Base-by-base conservation (phyloP, 2,888 invertebrate species). In the Xanthorhoe designata region DNA sequence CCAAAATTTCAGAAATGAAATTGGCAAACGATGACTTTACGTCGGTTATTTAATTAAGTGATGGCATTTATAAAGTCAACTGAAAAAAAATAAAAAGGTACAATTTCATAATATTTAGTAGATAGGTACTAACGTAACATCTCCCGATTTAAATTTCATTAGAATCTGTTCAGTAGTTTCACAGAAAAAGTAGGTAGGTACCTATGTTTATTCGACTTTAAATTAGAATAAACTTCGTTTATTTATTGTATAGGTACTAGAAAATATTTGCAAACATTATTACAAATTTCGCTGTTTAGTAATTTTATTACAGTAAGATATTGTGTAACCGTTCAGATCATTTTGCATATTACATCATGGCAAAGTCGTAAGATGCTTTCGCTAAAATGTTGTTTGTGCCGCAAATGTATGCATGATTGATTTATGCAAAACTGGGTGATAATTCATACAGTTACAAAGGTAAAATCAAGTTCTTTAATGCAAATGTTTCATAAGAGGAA, bases 271-370 rank as follows among this genome's bases (percentile, higher is more conserved):
- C 13, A 42, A 32, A 32, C 32, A 13, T 10, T 42, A 42, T 42
- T 42, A 2, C 13, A 42, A 3, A 42, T 42, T 13, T 35, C 35
- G 35, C 35, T 42, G 38, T 42, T 42, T 42, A 42, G 5, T 42
- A 42, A 13, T 42, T 13, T 42, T 42, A 32, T 7, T 32, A 13
- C 10, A 38, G 38, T 38, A 64, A 64, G 51, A 63, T 32, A 71
- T 63, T 47, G 57, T 64, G 52, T 42, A 52, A 72, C 24, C 24
- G 56, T 61, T 64, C 57, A 35, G 49, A 51, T 15, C 15, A 59
- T 58, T 64, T 58, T 68, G 17, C 61, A 62, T 56, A 64, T 54
- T 32, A 63, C 54, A 45, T 61, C 61, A 61, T 32, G 19, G 17
- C 7, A 13, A 24, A 53, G 2, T 49, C 35, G 18, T 51, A 38